Base-by-base conservation (phyloP, 2,888 invertebrate species). In the Sinopyrophorus schimmeli region DNA sequence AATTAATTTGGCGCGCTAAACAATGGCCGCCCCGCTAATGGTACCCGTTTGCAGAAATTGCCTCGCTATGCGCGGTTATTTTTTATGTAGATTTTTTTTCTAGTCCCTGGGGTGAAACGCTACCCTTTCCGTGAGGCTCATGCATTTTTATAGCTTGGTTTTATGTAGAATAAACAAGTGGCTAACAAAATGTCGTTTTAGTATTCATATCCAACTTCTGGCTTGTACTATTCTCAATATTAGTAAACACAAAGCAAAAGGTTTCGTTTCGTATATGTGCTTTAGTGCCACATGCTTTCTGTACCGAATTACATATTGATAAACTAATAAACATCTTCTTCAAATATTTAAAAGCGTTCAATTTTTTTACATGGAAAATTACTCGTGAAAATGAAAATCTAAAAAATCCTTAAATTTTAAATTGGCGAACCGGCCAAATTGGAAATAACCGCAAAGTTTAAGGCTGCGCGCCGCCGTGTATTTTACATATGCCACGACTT, bases 1-100 rank as follows among this genome's bases (percentile, higher is more conserved):
- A 74, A 76, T 76, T 75, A 75, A 75, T 75, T 76, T 74, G 70
- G 72, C 67, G 66, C 68, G 72, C 74, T 73, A 74, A 76, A 76
- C 75, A 76, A 76, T 75, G 73, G 73, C 70, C 69, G 71, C 69
- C 68, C 67, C 69, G 69, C 72, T 74, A 74, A 74, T 74, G 73
- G 73, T 71, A 68, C 70, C 71, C 73, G 72, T 72, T 72, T 70
- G 71, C 67, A 67, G 71, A 72, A 73, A 74, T 74, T 73, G 73
- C 73, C 71, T 69, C 68, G 70, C 67, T 70, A 68, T 68, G 69
- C 67, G 65, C 68, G 68, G 67, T 71, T 71, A 70, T 70, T 72
- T 72, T 72, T 71, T 71, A 70, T 70, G 71, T 67, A 70, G 70
- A 71, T 71, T 71, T 69, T 58, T 67, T 62, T 62, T 57, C 44